Base-by-base conservation (phyloP, 1,140 invertebrate species). In the Lutraria rhynchaena region DNA sequence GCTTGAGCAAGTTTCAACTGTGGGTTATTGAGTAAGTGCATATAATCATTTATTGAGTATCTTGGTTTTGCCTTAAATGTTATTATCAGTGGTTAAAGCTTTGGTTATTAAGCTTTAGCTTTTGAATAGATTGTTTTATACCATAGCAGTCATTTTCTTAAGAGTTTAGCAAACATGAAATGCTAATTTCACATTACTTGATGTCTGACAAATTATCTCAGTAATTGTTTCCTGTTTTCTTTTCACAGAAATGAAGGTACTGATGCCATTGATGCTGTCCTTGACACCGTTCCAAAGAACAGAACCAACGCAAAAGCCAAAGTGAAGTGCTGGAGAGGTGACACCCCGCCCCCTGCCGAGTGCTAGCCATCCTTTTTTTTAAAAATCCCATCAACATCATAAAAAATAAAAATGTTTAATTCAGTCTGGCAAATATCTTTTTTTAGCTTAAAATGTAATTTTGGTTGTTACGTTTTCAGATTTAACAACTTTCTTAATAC, bases 1-100 rank as follows among this genome's bases (percentile, higher is more conserved):
- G 65, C n/a, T 37, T 69, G n/a, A 19, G 22, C 3, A 35, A 37
- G 22, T 69, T 69, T 44, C 65, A 69, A n/a, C 44, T 49, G 11
- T 69, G 65, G 65, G 44, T 69, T 49, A 22, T 69, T 19, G 65
- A 69, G 65, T 69, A 53, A 51, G 65, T 41, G 15, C 15, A 41
- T 15, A 3, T 35, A 31, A n/a, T n/a, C n/a, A n/a, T 49, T 49
- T 13, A 11, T 49, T 13, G n/a, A 49, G 11, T 13, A 13, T n/a
- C 11, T n/a, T n/a, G 11, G n/a, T 13, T 49, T 13, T 13, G 46
- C 11, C 11, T 49, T 13, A n/a, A 13, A 13, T 49, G n/a, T 49
- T n/a, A 11, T 49, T 49, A 49, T 49, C n/a, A 49, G 46, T 11
- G n/a, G n/a, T 49, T 49, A 49, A 13, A 13, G 11, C n/a, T 49